Percentiles rank a stretch among this genome's conserved stretches.
These are phyloP conservation scores for Thymelicus acteon DNA, from an alignment of 2,888 invertebrate genomes.

Conservation along the genomic window DNA sequence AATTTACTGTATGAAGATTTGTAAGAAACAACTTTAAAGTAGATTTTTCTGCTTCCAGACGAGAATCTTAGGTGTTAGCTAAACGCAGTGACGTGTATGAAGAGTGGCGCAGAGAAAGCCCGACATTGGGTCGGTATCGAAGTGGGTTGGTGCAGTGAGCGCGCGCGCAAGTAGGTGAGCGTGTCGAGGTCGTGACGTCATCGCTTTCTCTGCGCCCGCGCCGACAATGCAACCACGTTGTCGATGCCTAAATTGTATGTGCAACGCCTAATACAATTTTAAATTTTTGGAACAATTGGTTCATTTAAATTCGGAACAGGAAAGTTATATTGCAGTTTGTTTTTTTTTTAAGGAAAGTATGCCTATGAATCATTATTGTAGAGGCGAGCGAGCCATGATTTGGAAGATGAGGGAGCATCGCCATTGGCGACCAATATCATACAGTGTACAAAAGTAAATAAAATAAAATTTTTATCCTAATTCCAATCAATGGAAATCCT, in stretches of 20 bases:
- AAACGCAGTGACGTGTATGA: conserved; percentile 8
- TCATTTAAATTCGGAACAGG: not conserved
- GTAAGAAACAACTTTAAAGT: too few species aligned
- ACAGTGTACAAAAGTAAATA: too few species aligned
- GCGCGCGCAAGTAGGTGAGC: conserved; percentile 79
- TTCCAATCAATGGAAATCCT: too few species aligned
- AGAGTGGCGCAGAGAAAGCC: conserved; percentile 60
- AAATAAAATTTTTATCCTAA: too few species aligned
- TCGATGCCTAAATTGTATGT: conserved; percentile 38
- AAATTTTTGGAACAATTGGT: not conserved
- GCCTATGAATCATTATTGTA: too few species aligned
- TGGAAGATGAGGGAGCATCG: too few species aligned
- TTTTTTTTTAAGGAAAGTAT: too few species aligned
- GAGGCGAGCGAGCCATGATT: too few species aligned
- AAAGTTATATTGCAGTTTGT: not conserved
- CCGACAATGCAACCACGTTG: conserved; percentile 40
- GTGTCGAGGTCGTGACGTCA: conserved; percentile 85
- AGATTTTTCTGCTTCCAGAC: too few species aligned
- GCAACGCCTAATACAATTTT: conserved; percentile 54
- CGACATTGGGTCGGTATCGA: conserved; percentile 72
- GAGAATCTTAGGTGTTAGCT: not conserved
- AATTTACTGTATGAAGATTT: too few species aligned
- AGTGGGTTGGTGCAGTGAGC: conserved; percentile 71
- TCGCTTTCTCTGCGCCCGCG: conserved; percentile 80
- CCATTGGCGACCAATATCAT: too few species aligned